Evolutionary conservation across 2,113 vertebrate genomes (phyloP).

Genomic region (Stigmatopora nigra): DNA sequence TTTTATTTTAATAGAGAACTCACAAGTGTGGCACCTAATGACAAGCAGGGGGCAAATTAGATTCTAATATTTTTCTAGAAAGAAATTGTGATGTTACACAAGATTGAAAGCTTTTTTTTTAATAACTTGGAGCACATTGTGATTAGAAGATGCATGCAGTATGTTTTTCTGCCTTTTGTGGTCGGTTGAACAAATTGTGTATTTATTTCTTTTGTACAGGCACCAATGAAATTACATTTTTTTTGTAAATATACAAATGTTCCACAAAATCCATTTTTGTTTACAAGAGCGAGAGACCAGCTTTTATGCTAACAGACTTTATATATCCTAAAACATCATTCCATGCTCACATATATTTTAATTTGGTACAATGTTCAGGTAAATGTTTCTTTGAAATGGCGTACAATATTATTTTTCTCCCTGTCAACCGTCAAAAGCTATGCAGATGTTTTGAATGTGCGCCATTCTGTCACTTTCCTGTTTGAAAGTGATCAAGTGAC

Average conservation of each 20-base stretch:
- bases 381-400: conserved; percentile 9
- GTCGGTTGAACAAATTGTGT: conserved; percentile 23
- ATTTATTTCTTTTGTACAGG: conserved; percentile 60
- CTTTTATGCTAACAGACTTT: conserved; percentile 11
- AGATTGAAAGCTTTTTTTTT: conserved; percentile 22
- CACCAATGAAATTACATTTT: conserved; percentile 43
- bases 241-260: conserved; percentile 61
- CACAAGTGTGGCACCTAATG: conserved; percentile 7
- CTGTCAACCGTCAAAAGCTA: conserved; percentile 54
- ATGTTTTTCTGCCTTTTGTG: conserved; percentile 32
- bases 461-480: conserved; percentile 23
- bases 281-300: conserved; percentile 39
- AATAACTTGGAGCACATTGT: conserved; percentile 30
- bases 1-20: conserved; percentile 29
- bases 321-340: background rate
- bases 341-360: conserved; percentile 6
- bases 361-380: conserved; percentile 25
- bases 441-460: conserved; percentile 72
- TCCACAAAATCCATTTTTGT: conserved; percentile 26
- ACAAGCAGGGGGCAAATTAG: conserved; percentile 35
- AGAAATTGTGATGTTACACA: conserved; percentile 23
- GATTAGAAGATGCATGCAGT: conserved; percentile 47
- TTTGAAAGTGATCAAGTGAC: conserved; percentile 20
- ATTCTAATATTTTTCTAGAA: conserved; percentile 43
- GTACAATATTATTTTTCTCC: conserved; percentile 7